Conservation (phyloP, 2,113 vertebrate genomes). For the Microtus richardsoni region DNA sequence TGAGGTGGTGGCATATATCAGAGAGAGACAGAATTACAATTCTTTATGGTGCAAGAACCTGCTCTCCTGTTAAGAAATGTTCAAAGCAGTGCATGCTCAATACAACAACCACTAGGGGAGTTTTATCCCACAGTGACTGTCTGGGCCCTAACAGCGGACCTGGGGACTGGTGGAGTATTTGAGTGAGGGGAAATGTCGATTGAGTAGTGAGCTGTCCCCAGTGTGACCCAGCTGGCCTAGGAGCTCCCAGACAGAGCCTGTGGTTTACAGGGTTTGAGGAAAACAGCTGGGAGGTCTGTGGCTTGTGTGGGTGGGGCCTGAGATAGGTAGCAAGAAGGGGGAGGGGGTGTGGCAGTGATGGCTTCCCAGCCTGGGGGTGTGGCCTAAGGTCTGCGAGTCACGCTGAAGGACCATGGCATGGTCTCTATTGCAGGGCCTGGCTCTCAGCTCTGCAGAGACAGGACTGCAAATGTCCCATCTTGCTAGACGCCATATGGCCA, state of each 20-base stretch:
- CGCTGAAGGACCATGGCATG: background rate
- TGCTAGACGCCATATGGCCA: constrained; percentile 70
- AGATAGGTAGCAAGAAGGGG: background rate
- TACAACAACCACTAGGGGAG: rapidly evolving
- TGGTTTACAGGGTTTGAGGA: constrained; percentile 17
- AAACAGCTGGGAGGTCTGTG: constrained; percentile 20
- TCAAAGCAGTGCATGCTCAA: background rate
- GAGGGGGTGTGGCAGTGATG: background rate
- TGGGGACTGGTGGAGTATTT: background rate
- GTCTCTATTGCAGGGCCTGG: background rate
- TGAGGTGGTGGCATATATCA: rapidly evolving
- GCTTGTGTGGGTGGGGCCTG: background rate
- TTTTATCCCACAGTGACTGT: background rate
- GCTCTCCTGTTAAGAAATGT: background rate
- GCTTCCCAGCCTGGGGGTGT: background rate
- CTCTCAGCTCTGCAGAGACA: constrained; percentile 1
- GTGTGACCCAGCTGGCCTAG: background rate
- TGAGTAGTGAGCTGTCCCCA: background rate
- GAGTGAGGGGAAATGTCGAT: background rate
- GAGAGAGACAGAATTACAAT: background rate
- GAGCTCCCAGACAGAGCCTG: background rate
- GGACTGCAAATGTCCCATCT: constrained; percentile 44
- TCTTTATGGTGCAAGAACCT: background rate
- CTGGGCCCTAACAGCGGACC: background rate
- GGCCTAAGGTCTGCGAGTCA: background rate